Base-by-base conservation (phyloP, 2,888 invertebrate genomes). In the Drepana falcataria region DNA sequence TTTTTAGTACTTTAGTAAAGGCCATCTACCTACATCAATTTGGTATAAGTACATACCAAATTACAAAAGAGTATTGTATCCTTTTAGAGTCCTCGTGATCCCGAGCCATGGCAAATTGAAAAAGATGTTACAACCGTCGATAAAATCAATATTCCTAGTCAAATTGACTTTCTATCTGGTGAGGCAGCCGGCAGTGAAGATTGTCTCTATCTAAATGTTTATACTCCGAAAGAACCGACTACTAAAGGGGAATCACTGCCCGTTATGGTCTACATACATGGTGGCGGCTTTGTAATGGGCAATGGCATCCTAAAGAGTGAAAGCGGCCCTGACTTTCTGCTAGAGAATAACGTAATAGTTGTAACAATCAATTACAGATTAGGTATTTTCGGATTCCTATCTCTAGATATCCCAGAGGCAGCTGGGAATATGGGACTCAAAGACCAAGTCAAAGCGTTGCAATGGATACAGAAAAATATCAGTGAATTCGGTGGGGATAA, bases 41-140 rank as follows among this genome's bases (percentile, higher is more conserved):
- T n/a, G n/a, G n/a, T n/a, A n/a, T n/a, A n/a, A 21, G 21, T 21
- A 21, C 21, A 21, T 21, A 21, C 21, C 21, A 21, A 21, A 21
- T 21, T 21, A 21, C 21, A 21, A 21, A 21, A 21, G 9, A n/a
- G 21, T 37, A 9, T 47, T 54, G 48, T 51, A 1, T 9, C 41
- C 47, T 80, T 76, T 4, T 59, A 86, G 85, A 76, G 66, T 63
- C 91, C 90, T 2, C 74, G 83, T 59, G 65, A 83, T 35, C 74
- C 83, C 21, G 79, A 83, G 9, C 64, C 79, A 53, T 91, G 89
- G 90, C 58, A 77, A 21, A 85, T 83, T 0, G 82, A 85, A 48
- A 85, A 87, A 75, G 89, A 92, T 72, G 92, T 92, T 5, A 88
- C 88, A 2, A 73, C 77, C 53, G 84, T 83, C 65, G 59, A 71